Evolutionary conservation across 2,113 vertebrate genomes (phyloP).

Genomic region (Neodontobutis hainanensis): DNA sequence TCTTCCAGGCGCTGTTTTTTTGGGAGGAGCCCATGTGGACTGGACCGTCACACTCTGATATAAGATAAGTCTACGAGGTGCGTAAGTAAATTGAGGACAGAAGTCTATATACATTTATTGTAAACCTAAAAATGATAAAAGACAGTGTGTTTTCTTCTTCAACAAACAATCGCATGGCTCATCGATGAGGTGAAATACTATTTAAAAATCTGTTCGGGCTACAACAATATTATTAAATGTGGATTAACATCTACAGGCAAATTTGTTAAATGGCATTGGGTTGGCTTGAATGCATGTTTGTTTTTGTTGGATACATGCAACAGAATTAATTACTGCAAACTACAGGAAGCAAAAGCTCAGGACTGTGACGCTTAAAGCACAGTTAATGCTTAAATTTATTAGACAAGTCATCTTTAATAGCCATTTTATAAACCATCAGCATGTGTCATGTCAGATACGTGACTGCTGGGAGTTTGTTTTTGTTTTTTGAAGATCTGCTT

Average conservation of each 20-base stretch:
- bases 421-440: no score
- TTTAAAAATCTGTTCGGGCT: neutral
- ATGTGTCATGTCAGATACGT: neutral
- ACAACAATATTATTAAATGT: neutral
- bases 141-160: no score
- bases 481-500: no score
- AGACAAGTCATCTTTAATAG: neutral
- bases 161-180: neutral
- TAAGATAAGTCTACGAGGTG: neutral
- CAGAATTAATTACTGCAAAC: neutral
- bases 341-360: constrained; percentile 25
- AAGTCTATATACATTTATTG: no score
- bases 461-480: neutral
- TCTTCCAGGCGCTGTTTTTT: constrained; percentile 11
- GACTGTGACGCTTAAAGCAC: constrained; percentile 22
- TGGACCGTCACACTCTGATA: constrained; percentile 19
- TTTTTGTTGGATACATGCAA: neutral
- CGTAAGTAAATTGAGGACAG: no score
- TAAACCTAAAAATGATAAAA: no score
- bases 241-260: neutral
- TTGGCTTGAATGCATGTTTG: neutral
- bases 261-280: neutral
- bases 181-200: no score
- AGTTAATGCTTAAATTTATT: constrained; percentile 25
- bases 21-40: constrained; percentile 5